These are phyloP conservation scores for Arvicola amphibius DNA, from an alignment of 2,797 vertebrate genomes.

Conservation along the genomic window DNA sequence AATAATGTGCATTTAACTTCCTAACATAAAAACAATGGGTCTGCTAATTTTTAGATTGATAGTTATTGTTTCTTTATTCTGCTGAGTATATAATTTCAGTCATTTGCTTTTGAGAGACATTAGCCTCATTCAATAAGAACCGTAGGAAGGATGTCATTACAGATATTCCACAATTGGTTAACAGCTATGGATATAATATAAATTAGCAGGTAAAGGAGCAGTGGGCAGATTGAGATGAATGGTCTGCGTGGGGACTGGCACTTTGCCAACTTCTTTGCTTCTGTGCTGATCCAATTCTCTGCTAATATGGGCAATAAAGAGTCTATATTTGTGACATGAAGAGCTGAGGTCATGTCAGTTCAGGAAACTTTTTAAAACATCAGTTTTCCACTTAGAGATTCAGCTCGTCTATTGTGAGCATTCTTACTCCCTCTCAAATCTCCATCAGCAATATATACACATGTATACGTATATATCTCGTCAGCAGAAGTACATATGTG, in stretches of 20 bases:
- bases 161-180: slow-evolving; percentile 49
- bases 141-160: background rate
- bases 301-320: slow-evolving; percentile 47
- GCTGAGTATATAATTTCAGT: slow-evolving; percentile 18
- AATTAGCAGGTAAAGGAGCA: slow-evolving; percentile 54
- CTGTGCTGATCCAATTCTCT: slow-evolving; percentile 56
- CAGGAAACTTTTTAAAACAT: slow-evolving; percentile 54
- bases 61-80: slow-evolving; percentile 31
- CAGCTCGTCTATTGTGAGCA: background rate
- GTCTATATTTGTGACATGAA: slow-evolving; percentile 28
- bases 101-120: slow-evolving; percentile 34
- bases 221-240: slow-evolving; percentile 47
- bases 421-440: background rate
- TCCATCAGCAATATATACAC: background rate
- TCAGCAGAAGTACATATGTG: background rate
- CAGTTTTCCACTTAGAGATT: slow-evolving; percentile 29
- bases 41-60: background rate
- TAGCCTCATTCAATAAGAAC: background rate
- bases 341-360: background rate
- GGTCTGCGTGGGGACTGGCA: background rate
- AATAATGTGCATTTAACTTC: background rate
- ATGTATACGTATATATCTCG: background rate
- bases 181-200: slow-evolving; percentile 47
- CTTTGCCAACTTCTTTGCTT: slow-evolving; percentile 12
- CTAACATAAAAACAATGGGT: background rate